Conservation (phyloP, 2,888 invertebrate genomes). For the Therioaphis trifolii region DNA sequence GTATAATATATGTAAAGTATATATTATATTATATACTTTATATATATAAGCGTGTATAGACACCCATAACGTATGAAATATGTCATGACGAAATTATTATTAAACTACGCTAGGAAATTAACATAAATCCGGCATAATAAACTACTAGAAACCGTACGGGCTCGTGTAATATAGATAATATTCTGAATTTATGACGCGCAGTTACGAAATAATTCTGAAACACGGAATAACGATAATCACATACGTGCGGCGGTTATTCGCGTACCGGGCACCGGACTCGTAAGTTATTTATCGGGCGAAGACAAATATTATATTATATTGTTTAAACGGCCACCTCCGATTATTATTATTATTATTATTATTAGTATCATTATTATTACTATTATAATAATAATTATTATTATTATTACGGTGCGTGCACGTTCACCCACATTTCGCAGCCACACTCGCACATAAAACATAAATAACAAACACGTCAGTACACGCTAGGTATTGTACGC, state of each 20-base stretch:
- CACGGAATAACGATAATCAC: background rate
- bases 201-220: conserved; percentile 37
- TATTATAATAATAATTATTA: too few relatives aligned
- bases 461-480: conserved; percentile 1
- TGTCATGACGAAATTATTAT: background rate
- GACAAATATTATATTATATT: conserved; percentile 18
- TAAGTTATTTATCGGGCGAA: conserved; percentile 27
- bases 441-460: conserved; percentile 8
- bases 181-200: background rate
- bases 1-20: background rate
- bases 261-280: background rate
- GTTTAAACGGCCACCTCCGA: conserved; percentile 11
- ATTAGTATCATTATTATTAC: too few relatives aligned
- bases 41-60: too few relatives aligned
- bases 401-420: too few relatives aligned
- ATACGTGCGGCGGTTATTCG: background rate
- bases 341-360: too few relatives aligned
- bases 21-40: background rate
- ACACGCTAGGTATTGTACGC: too few relatives aligned
- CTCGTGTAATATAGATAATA: too few relatives aligned
- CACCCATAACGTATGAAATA: background rate
- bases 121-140: conserved; percentile 17
- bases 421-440: background rate
- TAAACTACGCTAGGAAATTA: background rate
- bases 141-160: too few relatives aligned